A percentile compares a stretch with the other conserved stretches of the same genome.
Evolutionary conservation across 2,888 invertebrate species (phyloP).

Genomic region (Cremastinae sp.): DNA sequence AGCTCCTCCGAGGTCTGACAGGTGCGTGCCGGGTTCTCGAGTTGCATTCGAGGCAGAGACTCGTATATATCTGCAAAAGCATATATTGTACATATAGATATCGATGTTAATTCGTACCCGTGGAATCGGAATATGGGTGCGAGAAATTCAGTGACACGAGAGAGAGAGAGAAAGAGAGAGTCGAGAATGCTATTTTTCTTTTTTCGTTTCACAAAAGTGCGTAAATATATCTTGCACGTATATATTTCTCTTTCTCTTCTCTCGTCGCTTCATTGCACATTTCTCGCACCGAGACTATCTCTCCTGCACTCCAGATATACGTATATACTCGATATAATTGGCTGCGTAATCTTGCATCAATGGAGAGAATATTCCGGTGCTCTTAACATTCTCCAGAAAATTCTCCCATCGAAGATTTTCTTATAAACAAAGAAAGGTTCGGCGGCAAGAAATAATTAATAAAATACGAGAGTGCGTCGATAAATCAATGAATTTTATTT

Average conservation of each 20-base stretch:
- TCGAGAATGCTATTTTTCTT: conserved; percentile 28
- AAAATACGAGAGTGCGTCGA: no score
- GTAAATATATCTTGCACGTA: conserved; percentile 23
- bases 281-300: conserved; percentile 46
- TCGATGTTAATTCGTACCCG: background rate
- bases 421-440: background rate
- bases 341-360: conserved; percentile 40
- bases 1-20: conserved; percentile 34
- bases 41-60: conserved; percentile 24
- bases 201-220: background rate
- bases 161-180: no score
- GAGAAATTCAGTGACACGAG: conserved; percentile 40
- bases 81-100: background rate
- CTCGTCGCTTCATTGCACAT: conserved; percentile 35
- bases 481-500: no score
- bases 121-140: background rate
- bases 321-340: conserved; percentile 56
- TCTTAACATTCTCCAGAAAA: conserved; percentile 33
- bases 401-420: conserved; percentile 30
- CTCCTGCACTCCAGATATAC: conserved; percentile 21
- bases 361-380: conserved; percentile 37
- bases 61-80: background rate
- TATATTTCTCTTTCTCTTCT: conserved; percentile 21
- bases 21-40: conserved; percentile 48
- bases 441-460: no score